Evolutionary conservation across 92 coral and sea anemone species (phyloP), one percentile per base, ranked within the genome.

Genomic region (Isaurus tuberculatus): DNA sequence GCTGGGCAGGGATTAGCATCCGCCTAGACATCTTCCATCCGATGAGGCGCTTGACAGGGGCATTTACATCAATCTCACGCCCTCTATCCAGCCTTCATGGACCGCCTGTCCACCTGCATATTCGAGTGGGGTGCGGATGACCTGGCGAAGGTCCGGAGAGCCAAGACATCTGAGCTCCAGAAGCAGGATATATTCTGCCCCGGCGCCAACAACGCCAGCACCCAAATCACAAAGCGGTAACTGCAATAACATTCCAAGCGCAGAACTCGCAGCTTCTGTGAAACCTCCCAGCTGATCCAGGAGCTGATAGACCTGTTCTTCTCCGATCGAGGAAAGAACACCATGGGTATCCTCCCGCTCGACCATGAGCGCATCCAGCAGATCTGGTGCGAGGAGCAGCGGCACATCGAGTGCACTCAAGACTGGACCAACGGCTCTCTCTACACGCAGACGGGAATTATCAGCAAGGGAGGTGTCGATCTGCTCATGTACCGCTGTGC

Each of bases 401-500:
- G 67, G 9, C 85, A 86, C 27, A 63, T 86, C n/a, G 49, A 64
- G 14, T 79, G 86, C 74, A 86, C 80, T 23, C 87, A 86, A 40
- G 90, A 86, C 14, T 87, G 74, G 0, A 32, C 75, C 1, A 74
- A 70, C 34, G 13, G 69, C 2, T 0, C 82, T 27, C 90, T 81
- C 17, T 71, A 87, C 57, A 81, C 43, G 0, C 31, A 71, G 69
- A 55, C 17, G 1, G 36, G 70, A 16, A 77, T 33, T 5, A 0
- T 58, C 49, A 57, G 8, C 33, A 58, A 73, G 80, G 88, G 90
- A 15, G 70, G 69, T 43, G 19, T 79, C 20, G 55, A 65, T 23
- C 81, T 88, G 33, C 92, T 88, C 0, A 49, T 88, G 17, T 83
- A 85, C 90, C 34, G 79, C 33, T 91, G 90, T 40, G 84, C 94